Evolutionary conservation across 2,113 vertebrate genomes (phyloP).

Genomic region (Bombycilla garrulus): DNA sequence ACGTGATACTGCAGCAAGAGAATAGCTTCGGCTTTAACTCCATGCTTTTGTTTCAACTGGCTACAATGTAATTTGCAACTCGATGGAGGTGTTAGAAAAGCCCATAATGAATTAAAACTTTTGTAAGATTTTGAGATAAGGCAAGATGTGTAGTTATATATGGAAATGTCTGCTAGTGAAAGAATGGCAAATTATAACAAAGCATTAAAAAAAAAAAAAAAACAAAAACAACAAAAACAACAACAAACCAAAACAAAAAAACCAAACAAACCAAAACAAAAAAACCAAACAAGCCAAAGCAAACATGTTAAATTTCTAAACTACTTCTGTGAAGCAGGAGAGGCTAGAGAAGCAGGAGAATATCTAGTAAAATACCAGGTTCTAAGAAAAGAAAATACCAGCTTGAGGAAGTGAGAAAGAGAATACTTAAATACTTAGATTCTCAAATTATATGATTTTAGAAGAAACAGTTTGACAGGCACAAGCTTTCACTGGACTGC

Average conservation of each 20-base stretch:
- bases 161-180: neutral
- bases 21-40: neutral
- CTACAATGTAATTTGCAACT: neutral
- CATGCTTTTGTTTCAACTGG: neutral
- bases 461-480: neutral
- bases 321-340: neutral
- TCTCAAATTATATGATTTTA: neutral
- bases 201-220: neutral
- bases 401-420: neutral
- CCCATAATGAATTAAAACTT: neutral
- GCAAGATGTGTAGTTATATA: neutral
- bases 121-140: neutral
- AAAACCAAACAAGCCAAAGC: neutral
- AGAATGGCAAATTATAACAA: neutral
- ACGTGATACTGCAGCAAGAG: neutral
- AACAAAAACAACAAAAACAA: too few relatives aligned
- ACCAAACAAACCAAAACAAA: neutral
- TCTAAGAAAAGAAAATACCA: neutral
- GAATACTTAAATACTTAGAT: neutral
- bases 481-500: neutral
- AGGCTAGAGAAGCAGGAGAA: neutral
- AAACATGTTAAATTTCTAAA: neutral
- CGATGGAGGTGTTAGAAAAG: fast-evolving
- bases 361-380: neutral
- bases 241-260: neutral